A percentile compares a stretch with the other conserved stretches of the same genome.
phyloP scores from a whole-genome alignment of 1,140 invertebrate species.

The Trichonephila inaurata region DNA sequence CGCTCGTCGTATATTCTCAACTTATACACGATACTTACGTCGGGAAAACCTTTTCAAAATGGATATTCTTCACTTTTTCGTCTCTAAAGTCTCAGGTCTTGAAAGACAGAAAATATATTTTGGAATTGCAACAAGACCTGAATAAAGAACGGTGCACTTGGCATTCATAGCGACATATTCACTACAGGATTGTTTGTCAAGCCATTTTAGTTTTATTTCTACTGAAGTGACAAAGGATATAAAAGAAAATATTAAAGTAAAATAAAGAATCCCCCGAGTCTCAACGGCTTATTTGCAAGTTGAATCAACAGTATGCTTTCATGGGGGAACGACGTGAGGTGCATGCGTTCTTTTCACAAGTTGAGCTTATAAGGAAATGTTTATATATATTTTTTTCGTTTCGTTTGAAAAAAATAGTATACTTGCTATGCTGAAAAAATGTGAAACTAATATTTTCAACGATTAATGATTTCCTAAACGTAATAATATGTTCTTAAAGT shows the following conservation, averaged over 20 bases:
- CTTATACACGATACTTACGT: slow-evolving; percentile 45
- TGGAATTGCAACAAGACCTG: slow-evolving; percentile 27
- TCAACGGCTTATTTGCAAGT: slow-evolving; percentile 66
- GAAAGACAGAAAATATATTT: slow-evolving; percentile 59
- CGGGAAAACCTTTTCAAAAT: slow-evolving; percentile 57
- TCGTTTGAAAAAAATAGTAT: too few relatives aligned
- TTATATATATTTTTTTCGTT: too few relatives aligned
- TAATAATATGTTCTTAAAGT: too few relatives aligned
- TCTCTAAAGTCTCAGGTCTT: slow-evolving; percentile 19
- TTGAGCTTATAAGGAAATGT: not conserved
- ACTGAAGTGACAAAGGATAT: slow-evolving; percentile 51
- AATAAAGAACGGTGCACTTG: slow-evolving; percentile 40
- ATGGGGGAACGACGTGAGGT: slow-evolving; percentile 30
- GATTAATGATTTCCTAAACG: too few relatives aligned
- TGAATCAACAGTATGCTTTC: slow-evolving; percentile 32
- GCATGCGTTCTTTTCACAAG: not conserved
- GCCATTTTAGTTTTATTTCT: slow-evolving; percentile 62
- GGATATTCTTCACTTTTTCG: slow-evolving; percentile 51
- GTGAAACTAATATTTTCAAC: too few relatives aligned
- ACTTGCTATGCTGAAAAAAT: too few relatives aligned
- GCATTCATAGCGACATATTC: slow-evolving; percentile 60
- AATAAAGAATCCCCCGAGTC: slow-evolving; percentile 31
- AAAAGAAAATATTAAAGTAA: slow-evolving; percentile 44
- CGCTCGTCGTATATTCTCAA: not conserved
- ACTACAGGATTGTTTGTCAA: slow-evolving; percentile 72